Conservation (phyloP, 1,140 invertebrate species). For the Hyles vespertilio region DNA sequence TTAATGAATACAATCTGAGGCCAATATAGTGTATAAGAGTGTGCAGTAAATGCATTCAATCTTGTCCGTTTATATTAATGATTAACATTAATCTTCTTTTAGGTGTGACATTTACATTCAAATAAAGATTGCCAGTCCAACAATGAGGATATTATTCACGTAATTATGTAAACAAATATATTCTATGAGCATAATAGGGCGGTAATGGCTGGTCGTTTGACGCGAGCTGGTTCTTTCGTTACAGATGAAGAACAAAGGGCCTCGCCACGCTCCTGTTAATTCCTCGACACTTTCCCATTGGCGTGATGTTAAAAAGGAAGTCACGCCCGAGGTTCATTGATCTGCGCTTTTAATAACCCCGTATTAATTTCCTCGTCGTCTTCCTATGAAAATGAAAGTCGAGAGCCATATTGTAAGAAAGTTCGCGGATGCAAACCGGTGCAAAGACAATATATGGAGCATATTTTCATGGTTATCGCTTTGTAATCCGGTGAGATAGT, state of each 20-base stretch:
- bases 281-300: slow-evolving; percentile 58
- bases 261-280: slow-evolving; percentile 57
- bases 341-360: slow-evolving; percentile 34
- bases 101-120: no score
- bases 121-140: no score
- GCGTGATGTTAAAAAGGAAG: slow-evolving; percentile 63
- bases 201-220: slow-evolving; percentile 41
- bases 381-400: slow-evolving; percentile 39
- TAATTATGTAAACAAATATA: slow-evolving; percentile 44
- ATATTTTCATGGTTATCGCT: slow-evolving; percentile 29
- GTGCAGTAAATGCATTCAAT: no score
- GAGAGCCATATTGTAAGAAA: slow-evolving; percentile 2
- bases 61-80: no score
- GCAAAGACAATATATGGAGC: slow-evolving; percentile 17
- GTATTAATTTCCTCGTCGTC: slow-evolving; percentile 8
- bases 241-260: slow-evolving; percentile 53
- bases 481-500: no score
- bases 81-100: no score
- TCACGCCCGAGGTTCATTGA: slow-evolving; percentile 60
- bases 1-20: no score
- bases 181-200: slow-evolving; percentile 39
- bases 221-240: slow-evolving; percentile 35
- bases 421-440: no score
- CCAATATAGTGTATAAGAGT: no score
- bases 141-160: slow-evolving; percentile 18